Conservation (phyloP, 1,140 invertebrate genomes). For the Bombus terrestris region DNA sequence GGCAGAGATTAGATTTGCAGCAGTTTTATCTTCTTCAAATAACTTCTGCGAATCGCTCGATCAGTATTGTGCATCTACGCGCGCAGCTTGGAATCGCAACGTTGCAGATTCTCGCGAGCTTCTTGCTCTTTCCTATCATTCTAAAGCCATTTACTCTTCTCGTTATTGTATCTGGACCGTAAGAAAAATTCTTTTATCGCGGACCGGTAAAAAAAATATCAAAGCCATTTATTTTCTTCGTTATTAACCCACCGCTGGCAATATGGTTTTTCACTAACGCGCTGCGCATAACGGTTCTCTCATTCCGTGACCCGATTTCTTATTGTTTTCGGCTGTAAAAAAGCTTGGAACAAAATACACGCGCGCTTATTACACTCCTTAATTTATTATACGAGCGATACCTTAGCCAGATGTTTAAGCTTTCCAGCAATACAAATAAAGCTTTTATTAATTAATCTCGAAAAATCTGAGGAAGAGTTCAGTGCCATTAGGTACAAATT, state of each 20-base stretch:
- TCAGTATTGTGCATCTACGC: constrained; percentile 12
- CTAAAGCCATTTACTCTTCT: not conserved
- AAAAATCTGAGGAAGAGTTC: not conserved
- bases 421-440: no score
- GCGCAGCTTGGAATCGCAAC: constrained; percentile 17
- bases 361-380: no score
- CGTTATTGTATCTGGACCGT: not conserved
- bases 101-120: constrained; percentile 23
- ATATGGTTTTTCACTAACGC: no score
- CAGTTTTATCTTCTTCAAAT: constrained; percentile 6
- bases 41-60: not conserved
- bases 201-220: not conserved
- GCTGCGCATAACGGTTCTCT: no score
- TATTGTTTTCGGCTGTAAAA: no score
- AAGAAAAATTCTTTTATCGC: not conserved
- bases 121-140: not conserved
- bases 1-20: not conserved
- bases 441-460: not conserved
- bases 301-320: no score
- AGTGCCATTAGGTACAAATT: not conserved
- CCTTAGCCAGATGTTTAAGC: no score
- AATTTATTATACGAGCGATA: no score
- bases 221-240: not conserved
- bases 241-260: not conserved
- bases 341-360: no score